Conservation (phyloP, 2,888 invertebrate genomes). For the Prenolepis imparis region DNA sequence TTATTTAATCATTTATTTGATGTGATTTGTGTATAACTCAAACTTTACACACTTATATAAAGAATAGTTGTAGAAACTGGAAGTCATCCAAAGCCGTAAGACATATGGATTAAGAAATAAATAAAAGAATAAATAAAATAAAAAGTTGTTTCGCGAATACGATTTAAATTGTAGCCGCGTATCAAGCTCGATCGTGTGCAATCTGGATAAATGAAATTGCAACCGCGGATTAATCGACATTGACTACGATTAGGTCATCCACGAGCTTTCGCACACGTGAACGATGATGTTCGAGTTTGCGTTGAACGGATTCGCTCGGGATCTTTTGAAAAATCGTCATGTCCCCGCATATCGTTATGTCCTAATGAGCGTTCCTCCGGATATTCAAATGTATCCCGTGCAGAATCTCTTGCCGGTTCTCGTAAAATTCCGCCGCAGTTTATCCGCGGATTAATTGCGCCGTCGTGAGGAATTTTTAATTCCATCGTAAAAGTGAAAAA, state of each 20-base stretch:
- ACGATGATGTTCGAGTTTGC: conserved; percentile 17
- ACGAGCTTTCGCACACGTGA: conserved; percentile 1
- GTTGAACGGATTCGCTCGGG: not conserved
- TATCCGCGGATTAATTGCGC: conserved; percentile 17
- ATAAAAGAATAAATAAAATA: too few relatives aligned
- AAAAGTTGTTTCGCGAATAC: not conserved
- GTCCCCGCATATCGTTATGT: conserved; percentile 10
- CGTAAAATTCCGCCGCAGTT: not conserved
- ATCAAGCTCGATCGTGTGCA: not conserved
- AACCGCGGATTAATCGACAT: conserved; percentile 20
- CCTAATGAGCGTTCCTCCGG: conserved; percentile 9
- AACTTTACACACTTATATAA: too few relatives aligned
- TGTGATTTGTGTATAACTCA: too few relatives aligned
- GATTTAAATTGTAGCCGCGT: not conserved
- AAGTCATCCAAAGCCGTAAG: too few relatives aligned
- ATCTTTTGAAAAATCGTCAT: conserved; percentile 29
- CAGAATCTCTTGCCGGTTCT: too few relatives aligned
- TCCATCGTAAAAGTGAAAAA: not conserved
- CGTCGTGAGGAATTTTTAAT: conserved; percentile 4
- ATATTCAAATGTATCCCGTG: not conserved
- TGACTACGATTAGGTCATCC: conserved; percentile 16
- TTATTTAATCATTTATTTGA: too few relatives aligned
- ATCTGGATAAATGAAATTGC: conserved; percentile 34
- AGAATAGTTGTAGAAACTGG: too few relatives aligned
- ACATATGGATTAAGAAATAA: too few relatives aligned